A percentile compares a stretch with the other conserved stretches of the same genome.
Conservation (phyloP, 2,113 vertebrate genomes). For the Centrocercus urophasianus region DNA sequence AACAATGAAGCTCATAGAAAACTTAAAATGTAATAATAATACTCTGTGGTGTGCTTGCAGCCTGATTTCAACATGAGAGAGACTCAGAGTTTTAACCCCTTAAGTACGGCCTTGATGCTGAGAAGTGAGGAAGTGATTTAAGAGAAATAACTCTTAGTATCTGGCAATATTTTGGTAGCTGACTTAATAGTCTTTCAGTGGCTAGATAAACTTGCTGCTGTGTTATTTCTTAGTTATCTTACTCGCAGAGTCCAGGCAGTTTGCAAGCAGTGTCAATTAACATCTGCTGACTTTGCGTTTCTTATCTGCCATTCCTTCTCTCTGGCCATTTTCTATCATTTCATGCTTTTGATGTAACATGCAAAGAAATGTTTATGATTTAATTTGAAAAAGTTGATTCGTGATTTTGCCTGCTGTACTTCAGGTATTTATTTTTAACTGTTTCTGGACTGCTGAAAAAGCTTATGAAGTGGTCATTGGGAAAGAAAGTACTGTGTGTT, state of each 20-base stretch:
- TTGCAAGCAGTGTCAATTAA: background rate
- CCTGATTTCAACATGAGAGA: background rate
- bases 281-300: background rate
- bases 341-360: background rate
- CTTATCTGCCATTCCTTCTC: background rate
- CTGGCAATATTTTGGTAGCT: background rate
- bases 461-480: background rate
- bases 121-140: background rate
- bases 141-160: background rate
- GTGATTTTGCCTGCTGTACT: background rate
- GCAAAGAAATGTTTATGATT: background rate
- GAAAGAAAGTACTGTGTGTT: background rate
- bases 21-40: background rate
- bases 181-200: background rate
- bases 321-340: background rate
- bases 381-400: background rate
- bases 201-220: background rate
- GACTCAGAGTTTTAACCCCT: background rate
- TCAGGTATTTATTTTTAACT: background rate
- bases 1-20: background rate
- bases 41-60: background rate
- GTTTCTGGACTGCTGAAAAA: background rate
- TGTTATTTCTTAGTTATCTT: background rate
- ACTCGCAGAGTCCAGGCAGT: background rate
- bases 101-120: background rate